Base-by-base conservation (phyloP, 1,140 invertebrate genomes). In the Teleogryllus occipitalis region DNA sequence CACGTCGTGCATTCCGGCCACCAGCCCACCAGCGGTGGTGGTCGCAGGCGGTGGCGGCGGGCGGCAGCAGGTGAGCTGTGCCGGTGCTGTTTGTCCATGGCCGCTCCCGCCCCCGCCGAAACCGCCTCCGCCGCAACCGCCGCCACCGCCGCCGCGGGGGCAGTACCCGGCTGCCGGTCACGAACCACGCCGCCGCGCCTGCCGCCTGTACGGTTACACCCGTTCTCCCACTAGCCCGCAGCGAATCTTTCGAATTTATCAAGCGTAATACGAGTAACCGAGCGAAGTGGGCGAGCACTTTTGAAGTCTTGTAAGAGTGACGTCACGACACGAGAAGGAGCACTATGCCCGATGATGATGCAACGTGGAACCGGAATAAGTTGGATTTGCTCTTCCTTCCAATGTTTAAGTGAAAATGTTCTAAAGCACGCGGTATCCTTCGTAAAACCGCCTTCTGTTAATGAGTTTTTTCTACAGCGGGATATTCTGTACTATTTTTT, bases 241-340 rank as follows among this genome's bases (percentile, higher is more conserved):
- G 54, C 54, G 18, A 65, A 65, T 65, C 54, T 65, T 65, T 65
- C 54, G 18, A 65, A 65, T 65, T 65, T 65, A 65, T 65, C 54
- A 65, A 65, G 54, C 54, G 54, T 65, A 65, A 65, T 65, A 65
- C 54, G 18, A 65, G 54, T 65, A 65, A 65, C 54, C 54, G 54
- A 14, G 10, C 54, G 7, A 65, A 65, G 54, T 65, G 54, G 54
- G 54, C 54, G 54, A 65, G 10, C 54, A 39, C 54, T 10, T 65
- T 65, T 18, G 54, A 18, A 65, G 54, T 39, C 54, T 10, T 65
- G 54, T 18, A 18, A 18, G 54, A 65, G 54, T 14, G 54, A 65
- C 18, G 10, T 65, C 54, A 65, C 27, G 27, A 39, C 27, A 39
- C 27, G 27, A 39, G 27, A 39, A 5, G 27, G 27, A 39, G 27